Base-by-base conservation (phyloP, 2,888 invertebrate species). In the Agonopterix heracliana region DNA sequence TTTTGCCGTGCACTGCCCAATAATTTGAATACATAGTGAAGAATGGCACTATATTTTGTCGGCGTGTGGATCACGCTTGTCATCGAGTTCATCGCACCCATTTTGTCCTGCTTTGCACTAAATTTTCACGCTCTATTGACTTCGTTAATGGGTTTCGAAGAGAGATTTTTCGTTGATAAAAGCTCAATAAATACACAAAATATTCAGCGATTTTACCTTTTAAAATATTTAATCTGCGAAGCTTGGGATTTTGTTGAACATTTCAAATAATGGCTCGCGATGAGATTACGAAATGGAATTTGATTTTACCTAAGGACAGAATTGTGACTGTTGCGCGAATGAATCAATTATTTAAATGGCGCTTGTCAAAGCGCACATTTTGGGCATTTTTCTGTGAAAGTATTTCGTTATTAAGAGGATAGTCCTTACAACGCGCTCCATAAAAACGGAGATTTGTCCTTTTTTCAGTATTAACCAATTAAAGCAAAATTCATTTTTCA, bases 121-220 rank as follows among this genome's bases (percentile, higher is more conserved):
- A 63, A 71, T 70, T 67, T 65, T 68, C 64, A 56, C 67, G 62
- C 64, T 61, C 67, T 68, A 72, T 70, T 67, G 64, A 62, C 57
- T 52, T 46, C 59, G 55, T 57, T 68, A 68, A 71, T 68, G 61
- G 62, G 49, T 62, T 67, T 53, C 54, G 55, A 56, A 56, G 55
- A 49, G 57, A 58, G 57, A 63, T 60, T 64, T 66, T 60, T 60
- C 51, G 49, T 44, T 60, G 63, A 65, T 64, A 64, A 64, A 60
- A 58, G 52, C 49, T 48, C 43, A 48, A 54, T 60, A 60, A 61
- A 52, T 57, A 54, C 7, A 38, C 55, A 52, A 59, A 55, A 57
- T 59, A 51, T 53, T 54, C 55, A 44, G 40, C 43, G 12, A 46
- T 49, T 55, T 50, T 44, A 26, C 26, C 53, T 13, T 45, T 44